Conservation (phyloP, 2,888 invertebrate species). For the Acleris sparsana region DNA sequence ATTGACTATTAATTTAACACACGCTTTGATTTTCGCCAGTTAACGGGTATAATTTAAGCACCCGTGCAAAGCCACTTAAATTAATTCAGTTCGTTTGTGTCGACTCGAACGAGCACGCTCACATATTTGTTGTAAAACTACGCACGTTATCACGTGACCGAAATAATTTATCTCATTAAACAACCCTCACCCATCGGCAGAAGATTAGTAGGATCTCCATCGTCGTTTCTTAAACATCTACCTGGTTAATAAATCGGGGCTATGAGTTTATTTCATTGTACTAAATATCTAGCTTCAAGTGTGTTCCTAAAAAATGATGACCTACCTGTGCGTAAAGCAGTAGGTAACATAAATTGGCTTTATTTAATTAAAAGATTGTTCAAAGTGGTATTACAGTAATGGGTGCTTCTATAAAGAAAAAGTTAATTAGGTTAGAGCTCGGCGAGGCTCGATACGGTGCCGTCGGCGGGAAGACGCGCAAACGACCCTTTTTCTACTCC, state of each 20-base stretch:
- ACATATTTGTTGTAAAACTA: conserved; percentile 24
- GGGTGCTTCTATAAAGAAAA: conserved; percentile 39
- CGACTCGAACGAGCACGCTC: conserved; percentile 8
- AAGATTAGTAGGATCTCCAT: neutral
- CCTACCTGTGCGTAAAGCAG: conserved; percentile 24
- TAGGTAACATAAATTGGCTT: conserved; percentile 28
- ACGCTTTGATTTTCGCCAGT: conserved; percentile 6
- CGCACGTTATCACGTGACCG: conserved; percentile 24
- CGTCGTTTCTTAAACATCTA: no score
- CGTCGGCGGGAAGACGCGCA: conserved; percentile 35
- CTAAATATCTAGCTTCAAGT: neutral
- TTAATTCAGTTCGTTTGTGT: conserved; percentile 24
- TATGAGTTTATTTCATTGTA: no score
- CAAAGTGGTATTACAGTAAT: conserved; percentile 38
- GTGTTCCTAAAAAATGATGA: conserved; percentile 1
- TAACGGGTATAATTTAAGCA: neutral
- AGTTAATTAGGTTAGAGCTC: conserved; percentile 43
- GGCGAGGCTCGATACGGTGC: conserved; percentile 34
- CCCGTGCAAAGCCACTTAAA: conserved; percentile 5
- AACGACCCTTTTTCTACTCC: conserved; percentile 37
- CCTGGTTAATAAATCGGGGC: no score
- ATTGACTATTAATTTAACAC: no score
- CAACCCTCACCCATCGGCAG: conserved; percentile 3
- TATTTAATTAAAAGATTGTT: conserved; percentile 40
- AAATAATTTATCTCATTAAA: conserved; percentile 27